These are phyloP conservation scores for Diloba caeruleocephala DNA, from an alignment of 2,888 invertebrate species.

Conservation along the genomic window DNA sequence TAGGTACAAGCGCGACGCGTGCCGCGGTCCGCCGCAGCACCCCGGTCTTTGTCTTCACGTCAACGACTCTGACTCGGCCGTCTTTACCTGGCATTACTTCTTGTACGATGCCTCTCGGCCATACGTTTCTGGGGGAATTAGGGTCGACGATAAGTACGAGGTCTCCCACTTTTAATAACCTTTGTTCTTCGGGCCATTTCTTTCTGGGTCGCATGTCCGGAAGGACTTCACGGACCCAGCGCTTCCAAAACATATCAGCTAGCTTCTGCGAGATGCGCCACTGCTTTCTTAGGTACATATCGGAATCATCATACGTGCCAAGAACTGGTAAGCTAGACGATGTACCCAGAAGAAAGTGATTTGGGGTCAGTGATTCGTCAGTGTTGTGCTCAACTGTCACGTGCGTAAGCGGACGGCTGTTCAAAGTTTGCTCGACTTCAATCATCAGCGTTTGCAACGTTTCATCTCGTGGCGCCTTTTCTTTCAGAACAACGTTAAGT, in stretches of 20 bases:
- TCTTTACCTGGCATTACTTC: neutral
- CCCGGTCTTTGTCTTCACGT: conserved; percentile 1
- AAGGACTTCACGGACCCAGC: conserved; percentile 27
- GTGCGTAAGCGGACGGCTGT: conserved; percentile 34
- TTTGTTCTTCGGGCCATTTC: conserved; percentile 17
- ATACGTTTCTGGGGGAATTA: conserved; percentile 1
- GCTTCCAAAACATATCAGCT: conserved; percentile 31
- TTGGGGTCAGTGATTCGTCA: conserved; percentile 39
- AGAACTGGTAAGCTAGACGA: conserved; percentile 21
- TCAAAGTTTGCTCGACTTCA: conserved; percentile 33
- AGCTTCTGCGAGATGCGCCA: conserved; percentile 33
- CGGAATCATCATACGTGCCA: conserved; percentile 13
- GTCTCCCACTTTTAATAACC: conserved; percentile 16
- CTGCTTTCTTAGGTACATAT: conserved; percentile 24
- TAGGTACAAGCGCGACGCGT: neutral
- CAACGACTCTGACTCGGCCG: neutral
- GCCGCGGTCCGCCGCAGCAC: conserved; percentile 1
- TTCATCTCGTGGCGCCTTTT: conserved; percentile 38
- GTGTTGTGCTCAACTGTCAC: conserved; percentile 18
- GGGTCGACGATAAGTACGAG: conserved; percentile 13
- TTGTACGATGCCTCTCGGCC: neutral
- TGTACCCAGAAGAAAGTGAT: conserved; percentile 51
- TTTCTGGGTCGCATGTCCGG: conserved; percentile 29
- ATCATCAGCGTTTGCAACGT: conserved; percentile 20
- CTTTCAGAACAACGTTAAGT: conserved; percentile 32